Base-by-base conservation (phyloP, 2,113 vertebrate species). In the Platysternon megacephalum region DNA sequence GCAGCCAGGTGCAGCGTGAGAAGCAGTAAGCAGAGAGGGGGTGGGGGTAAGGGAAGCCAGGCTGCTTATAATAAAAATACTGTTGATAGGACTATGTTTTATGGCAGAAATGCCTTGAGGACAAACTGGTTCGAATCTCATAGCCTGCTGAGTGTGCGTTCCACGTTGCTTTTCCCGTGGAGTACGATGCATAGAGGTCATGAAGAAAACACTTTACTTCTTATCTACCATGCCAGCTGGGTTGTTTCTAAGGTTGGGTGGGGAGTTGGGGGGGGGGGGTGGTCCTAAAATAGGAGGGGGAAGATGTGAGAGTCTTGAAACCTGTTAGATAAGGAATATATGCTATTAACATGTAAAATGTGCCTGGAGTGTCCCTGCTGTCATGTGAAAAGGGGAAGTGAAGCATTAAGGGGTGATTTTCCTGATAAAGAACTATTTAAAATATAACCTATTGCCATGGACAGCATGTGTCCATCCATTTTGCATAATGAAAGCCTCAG, bases 171-270 rank as follows among this genome's bases (percentile, higher is more conserved):
- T 96, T 95, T 93, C 89, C 93, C 48, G 13, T 28, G 88, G 97
- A 97, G 96, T 89, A 79, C 90, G 96, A 97, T 86, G 9, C 95
- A 85, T 97, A 98, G 97, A 98, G 98, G 98, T 98, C 98, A 97
- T 11, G 55, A 52, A 94, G 97, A 91, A 97, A 98, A 93, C 91
- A 97, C 93, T 96, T 97, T 3, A 53, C 85, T 92, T 85, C 93
- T 96, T 94, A 42, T 68, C 95, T 79, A 14, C 79, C 3, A 10
- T 86, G 86, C 85, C 83, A 82, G 91, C 85, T 26, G 24, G 95
- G 82, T 95, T 96, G 49, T 9, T 94, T 68, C 82, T 52, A 89
- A 86, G 88, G 24, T 7, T 87, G 93, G 92, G 94, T 13, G 65
- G 87, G 79, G 95, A 94, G 96, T 91, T 98, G 61, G 87, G 80